Evolutionary conservation across 2,797 vertebrate genomes (phyloP), one percentile per base, ranked within the genome.

Genomic region (Pseudomugil tenellus): DNA sequence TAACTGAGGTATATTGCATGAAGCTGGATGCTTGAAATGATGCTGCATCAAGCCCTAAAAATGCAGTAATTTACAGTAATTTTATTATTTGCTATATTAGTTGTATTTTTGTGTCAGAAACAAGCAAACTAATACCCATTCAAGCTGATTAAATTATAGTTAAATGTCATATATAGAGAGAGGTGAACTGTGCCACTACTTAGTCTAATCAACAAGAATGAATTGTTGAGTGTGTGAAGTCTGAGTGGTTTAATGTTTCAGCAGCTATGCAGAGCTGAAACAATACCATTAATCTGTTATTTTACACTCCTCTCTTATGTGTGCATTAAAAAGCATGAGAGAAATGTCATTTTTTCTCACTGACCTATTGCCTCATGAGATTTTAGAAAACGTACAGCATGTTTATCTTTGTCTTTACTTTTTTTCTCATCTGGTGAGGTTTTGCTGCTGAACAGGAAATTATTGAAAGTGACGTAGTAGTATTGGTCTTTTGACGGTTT

Each of bases 351-450:
- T 52, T 56, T 41, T 41, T 13, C 41, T 51, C 53, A 62, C 81
- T 81, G 76, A 89, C 90, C 79, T 80, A 61, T 69, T 57, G 60
- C 69, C 68, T 88, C 76, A 70, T 72, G 86, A 75, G 57, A 77
- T 72, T 63, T 56, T 74, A 46, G 74, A 37, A 49, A 37, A 73
- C 85, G 75, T 69, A 61, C 31, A 58, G 56, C 35, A 55, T 71
- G 53, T 67, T 26, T 72, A 29, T 63, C 46, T 84, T 76, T 77
- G 37, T 4, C 9, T 32, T 32, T 32, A 6, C 32, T 32, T 32
- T 32, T 29, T 4, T 32, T 81, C 83, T 82, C 6, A 6, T 31
- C 6, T 74, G 78, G 63, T 52, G 49, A 76, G 62, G 67, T 77
- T 88, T 64, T 77, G 68, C 58, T 17, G 11, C 54, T 58, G 52